Percentiles rank a stretch among this genome's conserved stretches.
Conservation (phyloP, 2,888 invertebrate genomes). For the Sympetrum striolatum region DNA sequence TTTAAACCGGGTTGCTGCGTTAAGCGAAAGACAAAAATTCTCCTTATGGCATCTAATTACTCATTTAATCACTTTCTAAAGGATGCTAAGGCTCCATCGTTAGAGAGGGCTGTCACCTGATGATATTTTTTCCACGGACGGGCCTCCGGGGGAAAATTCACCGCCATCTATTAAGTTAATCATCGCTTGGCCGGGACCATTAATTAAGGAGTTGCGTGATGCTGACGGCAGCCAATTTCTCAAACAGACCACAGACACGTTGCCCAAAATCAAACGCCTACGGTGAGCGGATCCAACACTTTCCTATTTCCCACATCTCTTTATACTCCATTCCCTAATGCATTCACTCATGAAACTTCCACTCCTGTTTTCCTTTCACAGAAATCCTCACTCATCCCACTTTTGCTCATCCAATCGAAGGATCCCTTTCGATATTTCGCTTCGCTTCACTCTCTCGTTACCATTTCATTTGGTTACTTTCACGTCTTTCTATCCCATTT, state of each 20-base stretch:
- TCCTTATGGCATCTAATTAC: background rate
- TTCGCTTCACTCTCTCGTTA: background rate
- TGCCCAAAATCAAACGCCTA: background rate
- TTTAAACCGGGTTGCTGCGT: too few relatives aligned
- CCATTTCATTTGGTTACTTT: background rate
- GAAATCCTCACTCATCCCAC: background rate
- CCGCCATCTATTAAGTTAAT: background rate
- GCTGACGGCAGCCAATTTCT: background rate
- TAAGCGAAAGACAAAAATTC: background rate
- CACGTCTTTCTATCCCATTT: background rate
- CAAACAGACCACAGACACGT: background rate
- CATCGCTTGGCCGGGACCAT: background rate
- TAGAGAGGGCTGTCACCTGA: background rate
- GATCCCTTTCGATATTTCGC: background rate
- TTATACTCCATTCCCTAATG: background rate
- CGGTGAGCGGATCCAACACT: background rate
- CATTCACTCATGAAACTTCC: too few relatives aligned
- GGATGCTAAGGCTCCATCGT: background rate
- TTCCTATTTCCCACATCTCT: background rate
- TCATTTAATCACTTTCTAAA: background rate
- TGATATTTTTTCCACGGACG: background rate
- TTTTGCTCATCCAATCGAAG: too few relatives aligned
- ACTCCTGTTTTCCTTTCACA: background rate
- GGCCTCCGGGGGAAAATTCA: background rate
- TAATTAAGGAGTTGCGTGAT: background rate